Conservation (phyloP, 2,797 vertebrate species). For the Emys orbicularis region DNA sequence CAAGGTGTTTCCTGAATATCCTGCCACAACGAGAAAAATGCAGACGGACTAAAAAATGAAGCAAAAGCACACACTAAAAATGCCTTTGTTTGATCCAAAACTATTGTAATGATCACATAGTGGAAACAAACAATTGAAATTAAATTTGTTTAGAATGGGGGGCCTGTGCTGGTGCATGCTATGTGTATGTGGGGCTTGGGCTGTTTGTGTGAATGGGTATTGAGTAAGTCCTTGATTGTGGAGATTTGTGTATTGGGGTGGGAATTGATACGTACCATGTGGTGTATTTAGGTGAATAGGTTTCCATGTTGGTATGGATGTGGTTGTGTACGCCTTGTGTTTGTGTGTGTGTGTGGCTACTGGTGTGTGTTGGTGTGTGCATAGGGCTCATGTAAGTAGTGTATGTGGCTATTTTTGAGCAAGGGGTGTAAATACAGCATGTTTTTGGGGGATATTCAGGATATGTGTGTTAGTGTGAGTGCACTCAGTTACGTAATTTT, state of each 20-base stretch:
- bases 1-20: background rate
- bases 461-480: fast-evolving
- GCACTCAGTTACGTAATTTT: background rate
- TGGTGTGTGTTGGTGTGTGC: fast-evolving
- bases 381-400: fast-evolving
- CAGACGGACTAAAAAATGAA: fast-evolving
- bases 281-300: background rate
- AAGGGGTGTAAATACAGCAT: background rate
- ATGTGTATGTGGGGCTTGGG: fast-evolving
- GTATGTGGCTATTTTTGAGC: fast-evolving
- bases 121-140: background rate
- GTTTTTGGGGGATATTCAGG: background rate
- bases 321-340: fast-evolving
- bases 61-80: background rate
- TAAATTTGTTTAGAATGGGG: background rate
- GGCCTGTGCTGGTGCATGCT: fast-evolving
- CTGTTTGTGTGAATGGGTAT: fast-evolving
- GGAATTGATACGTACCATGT: fast-evolving
- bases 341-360: background rate
- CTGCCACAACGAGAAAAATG: background rate
- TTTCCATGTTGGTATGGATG: fast-evolving
- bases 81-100: background rate
- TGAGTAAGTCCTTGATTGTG: background rate
- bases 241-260: background rate
- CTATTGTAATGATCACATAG: background rate